Conservation (phyloP, 2,113 vertebrate species). For the Mesocricetus auratus region DNA sequence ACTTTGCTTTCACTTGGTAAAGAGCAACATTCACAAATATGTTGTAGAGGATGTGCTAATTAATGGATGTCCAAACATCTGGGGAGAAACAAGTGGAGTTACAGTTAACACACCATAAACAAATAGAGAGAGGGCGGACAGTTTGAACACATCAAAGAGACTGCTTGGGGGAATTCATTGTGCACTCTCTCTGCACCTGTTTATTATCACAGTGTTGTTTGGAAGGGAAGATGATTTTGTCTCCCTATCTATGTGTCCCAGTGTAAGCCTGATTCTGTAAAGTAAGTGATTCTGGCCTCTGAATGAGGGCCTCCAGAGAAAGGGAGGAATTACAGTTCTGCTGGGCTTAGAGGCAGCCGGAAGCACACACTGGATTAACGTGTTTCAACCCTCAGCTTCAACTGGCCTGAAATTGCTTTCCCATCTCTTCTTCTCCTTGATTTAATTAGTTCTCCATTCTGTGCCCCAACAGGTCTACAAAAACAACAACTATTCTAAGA, state of each 20-base stretch:
- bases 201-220: neutral
- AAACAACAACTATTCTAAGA: neutral
- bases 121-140: constrained; percentile 63
- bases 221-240: constrained; percentile 41
- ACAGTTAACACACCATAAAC: constrained; percentile 61
- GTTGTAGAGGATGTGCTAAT: constrained; percentile 67
- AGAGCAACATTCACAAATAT: neutral
- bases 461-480: neutral
- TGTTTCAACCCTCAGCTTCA: neutral
- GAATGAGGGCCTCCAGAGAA: neutral
- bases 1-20: constrained; percentile 68
- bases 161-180: neutral
- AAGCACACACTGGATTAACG: neutral
- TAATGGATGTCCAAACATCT: constrained; percentile 73
- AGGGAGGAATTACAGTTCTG: neutral
- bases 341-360: neutral
- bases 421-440: neutral
- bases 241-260: constrained; percentile 5
- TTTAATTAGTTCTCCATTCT: neutral
- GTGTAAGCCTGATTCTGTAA: constrained; percentile 4
- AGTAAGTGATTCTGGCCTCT: neutral
- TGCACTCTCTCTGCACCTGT: constrained; percentile 60
- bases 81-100: constrained; percentile 44
- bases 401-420: neutral
- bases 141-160: constrained; percentile 51